These are phyloP conservation scores for Sminthurides aquaticus DNA, from an alignment of 2,888 invertebrate species.

Conservation along the genomic window DNA sequence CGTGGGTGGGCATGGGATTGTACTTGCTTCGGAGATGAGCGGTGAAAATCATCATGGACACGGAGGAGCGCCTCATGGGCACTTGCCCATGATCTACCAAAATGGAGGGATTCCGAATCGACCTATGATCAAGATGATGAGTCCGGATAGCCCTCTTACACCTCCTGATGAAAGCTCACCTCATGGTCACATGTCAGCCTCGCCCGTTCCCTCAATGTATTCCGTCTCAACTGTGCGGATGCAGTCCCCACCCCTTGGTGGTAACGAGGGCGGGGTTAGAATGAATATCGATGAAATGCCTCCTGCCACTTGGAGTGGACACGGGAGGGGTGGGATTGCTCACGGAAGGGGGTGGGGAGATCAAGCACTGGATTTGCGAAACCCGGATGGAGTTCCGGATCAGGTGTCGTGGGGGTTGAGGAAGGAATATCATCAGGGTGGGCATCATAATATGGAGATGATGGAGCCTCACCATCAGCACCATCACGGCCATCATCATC, in stretches of 20 bases:
- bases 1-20: not conserved
- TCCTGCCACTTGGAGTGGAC: not conserved
- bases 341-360: not conserved
- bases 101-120: conserved; percentile 21
- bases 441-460: conserved; percentile 53
- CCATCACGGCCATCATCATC: conserved; percentile 7
- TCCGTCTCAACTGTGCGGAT: conserved; percentile 21
- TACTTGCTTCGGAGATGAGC: not conserved
- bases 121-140: conserved; percentile 28
- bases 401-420: conserved; percentile 58
- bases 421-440: conserved; percentile 73
- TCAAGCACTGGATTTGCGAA: conserved; percentile 22
- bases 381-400: conserved; percentile 52
- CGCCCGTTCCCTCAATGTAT: conserved; percentile 48
- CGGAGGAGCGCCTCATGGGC: not conserved
- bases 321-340: not conserved
- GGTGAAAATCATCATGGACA: conserved; percentile 43
- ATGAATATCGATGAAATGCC: conserved; percentile 36
- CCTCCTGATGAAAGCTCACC: conserved; percentile 62
- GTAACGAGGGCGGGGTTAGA: conserved; percentile 23
- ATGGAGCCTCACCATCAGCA: conserved; percentile 54
- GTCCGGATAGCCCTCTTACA: conserved; percentile 75
- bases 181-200: conserved; percentile 47
- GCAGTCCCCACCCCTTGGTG: conserved; percentile 3
- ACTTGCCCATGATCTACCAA: conserved; percentile 7